A percentile compares a stretch with the other conserved stretches of the same genome.
Conservation (phyloP, 1,140 invertebrate genomes). For the Diprion similis region DNA sequence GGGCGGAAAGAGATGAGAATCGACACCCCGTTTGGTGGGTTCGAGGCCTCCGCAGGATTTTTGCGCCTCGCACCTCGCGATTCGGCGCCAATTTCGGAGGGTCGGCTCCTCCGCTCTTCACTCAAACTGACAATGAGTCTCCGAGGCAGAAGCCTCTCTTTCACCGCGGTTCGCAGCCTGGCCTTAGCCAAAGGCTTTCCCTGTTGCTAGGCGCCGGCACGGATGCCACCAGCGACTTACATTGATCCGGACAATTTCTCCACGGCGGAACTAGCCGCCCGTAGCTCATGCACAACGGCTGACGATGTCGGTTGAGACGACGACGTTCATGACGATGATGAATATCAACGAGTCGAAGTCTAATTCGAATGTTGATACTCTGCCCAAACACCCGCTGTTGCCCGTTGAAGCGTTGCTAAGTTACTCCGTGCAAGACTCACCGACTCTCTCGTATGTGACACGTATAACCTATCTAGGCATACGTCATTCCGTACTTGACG, state of each 20-base stretch:
- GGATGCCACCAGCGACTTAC: conserved; percentile 43
- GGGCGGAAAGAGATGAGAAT: too few species aligned
- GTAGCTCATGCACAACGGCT: conserved; percentile 13
- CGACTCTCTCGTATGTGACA: background rate
- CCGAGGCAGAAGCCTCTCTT: background rate
- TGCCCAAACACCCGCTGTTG: background rate
- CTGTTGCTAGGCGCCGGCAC: conserved; percentile 44
- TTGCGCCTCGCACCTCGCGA: too few species aligned
- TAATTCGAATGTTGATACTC: background rate
- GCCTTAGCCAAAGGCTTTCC: conserved; percentile 8
- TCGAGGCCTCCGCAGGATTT: too few species aligned
- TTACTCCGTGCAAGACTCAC: background rate
- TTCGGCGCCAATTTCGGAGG: too few species aligned
- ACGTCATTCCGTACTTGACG: conserved; percentile 2
- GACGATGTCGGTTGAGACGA: background rate
- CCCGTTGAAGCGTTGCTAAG: background rate
- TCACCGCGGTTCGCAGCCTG: background rate
- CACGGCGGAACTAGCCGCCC: conserved; percentile 31
- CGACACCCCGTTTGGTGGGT: too few species aligned
- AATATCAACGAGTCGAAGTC: too few species aligned
- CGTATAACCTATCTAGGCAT: background rate
- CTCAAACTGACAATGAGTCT: too few species aligned
- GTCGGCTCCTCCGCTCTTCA: too few species aligned
- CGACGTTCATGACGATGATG: too few species aligned
- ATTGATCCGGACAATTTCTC: conserved; percentile 35